Conservation (phyloP, 2,797 vertebrate species). For the Tapirus indicus region DNA sequence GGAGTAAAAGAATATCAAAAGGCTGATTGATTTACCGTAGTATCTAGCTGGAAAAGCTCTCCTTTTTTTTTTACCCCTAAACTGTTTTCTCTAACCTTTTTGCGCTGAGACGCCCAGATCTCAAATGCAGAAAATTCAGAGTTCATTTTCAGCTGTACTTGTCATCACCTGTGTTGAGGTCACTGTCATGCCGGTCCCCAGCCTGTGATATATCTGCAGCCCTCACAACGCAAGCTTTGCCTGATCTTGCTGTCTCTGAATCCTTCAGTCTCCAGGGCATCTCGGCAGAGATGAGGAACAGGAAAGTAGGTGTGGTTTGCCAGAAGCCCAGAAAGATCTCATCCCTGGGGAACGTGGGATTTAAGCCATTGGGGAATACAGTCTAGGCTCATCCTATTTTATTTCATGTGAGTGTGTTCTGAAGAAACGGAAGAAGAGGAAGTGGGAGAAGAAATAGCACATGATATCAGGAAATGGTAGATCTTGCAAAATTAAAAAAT, state of each 20-base stretch:
- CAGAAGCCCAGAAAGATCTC: neutral
- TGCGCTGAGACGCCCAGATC: neutral
- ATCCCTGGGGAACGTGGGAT: neutral
- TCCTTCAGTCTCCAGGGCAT: neutral
- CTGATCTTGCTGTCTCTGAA: neutral
- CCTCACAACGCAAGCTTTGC: neutral
- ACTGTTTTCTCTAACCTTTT: neutral
- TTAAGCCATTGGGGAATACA: neutral
- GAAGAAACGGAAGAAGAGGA: constrained; percentile 39
- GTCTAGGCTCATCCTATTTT: neutral
- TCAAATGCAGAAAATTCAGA: neutral
- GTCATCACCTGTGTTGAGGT: neutral
- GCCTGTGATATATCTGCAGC: neutral
- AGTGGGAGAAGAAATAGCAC: neutral
- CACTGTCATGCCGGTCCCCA: neutral
- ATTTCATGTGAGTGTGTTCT: constrained; percentile 39
- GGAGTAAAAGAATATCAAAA: constrained; percentile 28
- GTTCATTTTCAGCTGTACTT: neutral
- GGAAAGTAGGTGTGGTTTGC: neutral
- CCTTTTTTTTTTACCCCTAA: neutral
- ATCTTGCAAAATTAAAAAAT: neutral
- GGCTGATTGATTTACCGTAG: neutral
- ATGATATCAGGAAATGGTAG: neutral
- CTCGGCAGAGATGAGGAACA: neutral
- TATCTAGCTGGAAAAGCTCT: neutral